These are phyloP conservation scores for Epizoanthus ramosus DNA, from an alignment of 92 coral and sea anemone genomes.

Conservation along the genomic window DNA sequence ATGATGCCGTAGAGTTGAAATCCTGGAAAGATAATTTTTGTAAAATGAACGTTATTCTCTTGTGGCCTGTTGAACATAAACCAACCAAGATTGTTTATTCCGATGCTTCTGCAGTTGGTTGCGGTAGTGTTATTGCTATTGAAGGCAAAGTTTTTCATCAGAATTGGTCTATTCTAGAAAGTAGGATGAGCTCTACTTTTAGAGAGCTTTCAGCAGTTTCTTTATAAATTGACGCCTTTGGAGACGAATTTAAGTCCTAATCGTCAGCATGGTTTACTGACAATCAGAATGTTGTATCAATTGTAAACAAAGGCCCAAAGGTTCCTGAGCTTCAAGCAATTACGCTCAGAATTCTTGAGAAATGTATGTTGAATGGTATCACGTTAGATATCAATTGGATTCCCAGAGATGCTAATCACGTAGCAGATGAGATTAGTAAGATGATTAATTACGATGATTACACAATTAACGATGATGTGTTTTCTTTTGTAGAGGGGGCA, in stretches of 20 bases:
- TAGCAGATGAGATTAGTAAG: conserved; percentile 60
- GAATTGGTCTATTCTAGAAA: conserved; percentile 60
- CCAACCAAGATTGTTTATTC: conserved; percentile 51
- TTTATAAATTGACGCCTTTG: conserved; percentile 49
- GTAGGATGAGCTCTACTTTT: conserved; percentile 55
- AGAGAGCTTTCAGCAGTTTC: conserved; percentile 56
- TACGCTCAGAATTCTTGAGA: conserved; percentile 41
- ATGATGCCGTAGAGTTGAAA: conserved; percentile 17
- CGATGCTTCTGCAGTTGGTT: conserved; percentile 51
- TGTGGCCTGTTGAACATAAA: conserved; percentile 40
- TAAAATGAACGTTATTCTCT: conserved; percentile 42
- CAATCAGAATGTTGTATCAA: conserved; percentile 45
- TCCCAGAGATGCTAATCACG: conserved; percentile 46
- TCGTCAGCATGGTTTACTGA: conserved; percentile 57
- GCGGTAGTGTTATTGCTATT: conserved; percentile 37
- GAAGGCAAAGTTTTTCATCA: conserved; percentile 67
- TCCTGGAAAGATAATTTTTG: conserved; percentile 47
- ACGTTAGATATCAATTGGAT: conserved; percentile 54
- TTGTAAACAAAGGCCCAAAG: conserved; percentile 49
- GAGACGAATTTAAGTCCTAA: conserved; percentile 23
- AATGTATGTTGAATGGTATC: conserved; percentile 35
- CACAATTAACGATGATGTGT: conserved; percentile 47
- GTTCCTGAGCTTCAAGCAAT: conserved; percentile 49
- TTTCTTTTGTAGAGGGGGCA: conserved; percentile 39
- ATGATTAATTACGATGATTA: conserved; percentile 46